Evolutionary conservation across 2,797 vertebrate species (phyloP), one percentile per base, ranked within the genome.

Genomic region (Enteromius anoplus): DNA sequence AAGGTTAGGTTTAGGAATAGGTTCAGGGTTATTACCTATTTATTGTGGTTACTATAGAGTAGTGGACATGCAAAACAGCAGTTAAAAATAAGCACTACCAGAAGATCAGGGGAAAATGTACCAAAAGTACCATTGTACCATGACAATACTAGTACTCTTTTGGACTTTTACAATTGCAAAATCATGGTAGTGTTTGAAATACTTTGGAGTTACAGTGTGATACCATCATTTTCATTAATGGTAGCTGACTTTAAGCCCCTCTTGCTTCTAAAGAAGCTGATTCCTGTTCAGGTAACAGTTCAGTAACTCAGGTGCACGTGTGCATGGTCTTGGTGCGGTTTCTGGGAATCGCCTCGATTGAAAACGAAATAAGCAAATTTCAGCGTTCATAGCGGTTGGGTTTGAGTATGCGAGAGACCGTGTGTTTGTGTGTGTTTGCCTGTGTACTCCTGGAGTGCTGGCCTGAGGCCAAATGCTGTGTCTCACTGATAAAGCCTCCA

Each of bases 391-490:
- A 84, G 86, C 73, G 58, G 65, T 55, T 68, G 7, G 26, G 83
- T 73, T 78, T 77, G 72, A 80, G 69, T 75, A 76, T 81, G 69
- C 66, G 34, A 85, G 68, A 68, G 86, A 49, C 80, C 26, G 72
- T 73, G 66, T 83, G 81, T 83, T 83, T 76, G 70, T 85, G 80
- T 76, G 70, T 85, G 80, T 82, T 83, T 85, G 72, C 78, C 65
- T 85, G 85, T 76, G 55, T 82, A 32, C 83, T 86, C 78, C 85
- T 89, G 85, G 85, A 87, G 95, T 95, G 95, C 95, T 95, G 95
- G 96, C 96, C 96, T 95, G 95, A 96, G 95, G 96, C 96, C 96
- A 96, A 97, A 96, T 96, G 96, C 95, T 97, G 96, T 96, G 96
- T 96, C 96, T 97, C 95, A 95, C 95, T 96, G 96, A 96, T 96